Evolutionary conservation across 2,797 vertebrate species (phyloP).

Genomic region (Simalia tracyae): DNA sequence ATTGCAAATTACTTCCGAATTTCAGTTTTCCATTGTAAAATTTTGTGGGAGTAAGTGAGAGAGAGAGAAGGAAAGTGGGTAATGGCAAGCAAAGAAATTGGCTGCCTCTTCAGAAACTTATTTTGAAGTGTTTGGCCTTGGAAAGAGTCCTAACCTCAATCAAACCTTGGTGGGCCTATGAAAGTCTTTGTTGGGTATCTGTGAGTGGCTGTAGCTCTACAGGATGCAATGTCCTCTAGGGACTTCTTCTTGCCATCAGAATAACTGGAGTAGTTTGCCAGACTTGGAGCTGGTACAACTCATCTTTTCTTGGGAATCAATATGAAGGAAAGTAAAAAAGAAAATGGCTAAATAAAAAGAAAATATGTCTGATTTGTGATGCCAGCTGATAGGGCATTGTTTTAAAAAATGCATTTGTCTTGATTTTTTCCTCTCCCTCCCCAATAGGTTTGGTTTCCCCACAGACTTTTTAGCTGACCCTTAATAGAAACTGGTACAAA

Average conservation of each 20-base stretch:
- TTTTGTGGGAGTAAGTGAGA: neutral
- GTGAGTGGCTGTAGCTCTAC: neutral
- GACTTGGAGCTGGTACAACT: neutral
- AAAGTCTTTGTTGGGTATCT: neutral
- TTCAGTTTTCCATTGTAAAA: constrained; percentile 58
- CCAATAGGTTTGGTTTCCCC: neutral
- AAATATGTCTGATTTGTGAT: neutral
- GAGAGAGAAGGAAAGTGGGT: neutral
- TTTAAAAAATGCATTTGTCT: neutral
- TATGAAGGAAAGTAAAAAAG: neutral
- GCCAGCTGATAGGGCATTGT: neutral
- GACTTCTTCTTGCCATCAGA: neutral
- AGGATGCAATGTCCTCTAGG: neutral
- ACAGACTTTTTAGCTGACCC: neutral
- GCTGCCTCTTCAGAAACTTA: neutral
- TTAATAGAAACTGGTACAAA: neutral
- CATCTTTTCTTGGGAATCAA: neutral
- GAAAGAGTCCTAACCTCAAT: neutral
- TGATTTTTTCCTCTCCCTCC: neutral
- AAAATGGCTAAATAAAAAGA: neutral
- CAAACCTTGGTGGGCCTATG: neutral
- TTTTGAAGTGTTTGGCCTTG: neutral
- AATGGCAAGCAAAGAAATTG: neutral
- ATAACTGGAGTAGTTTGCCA: neutral
- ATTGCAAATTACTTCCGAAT: constrained; percentile 43